Conservation (phyloP, 2,797 vertebrate species). For the Cyprinella venusta region DNA sequence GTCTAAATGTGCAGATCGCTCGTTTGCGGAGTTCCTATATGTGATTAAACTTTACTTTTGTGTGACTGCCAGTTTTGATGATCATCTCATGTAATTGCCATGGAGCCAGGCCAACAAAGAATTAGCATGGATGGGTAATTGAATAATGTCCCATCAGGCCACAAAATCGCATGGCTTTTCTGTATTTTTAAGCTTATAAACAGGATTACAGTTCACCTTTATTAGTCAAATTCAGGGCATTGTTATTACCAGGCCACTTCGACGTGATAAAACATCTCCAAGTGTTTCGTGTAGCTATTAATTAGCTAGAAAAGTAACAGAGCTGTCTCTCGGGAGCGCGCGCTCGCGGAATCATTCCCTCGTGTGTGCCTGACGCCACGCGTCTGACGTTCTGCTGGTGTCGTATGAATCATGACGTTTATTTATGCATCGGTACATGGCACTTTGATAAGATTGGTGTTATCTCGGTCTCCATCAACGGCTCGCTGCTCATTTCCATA, state of each 20-base stretch:
- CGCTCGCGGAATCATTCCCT: not conserved
- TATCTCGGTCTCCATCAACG: slow-evolving; percentile 71
- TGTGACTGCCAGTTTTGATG: slow-evolving; percentile 42
- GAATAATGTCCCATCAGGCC: slow-evolving; percentile 61
- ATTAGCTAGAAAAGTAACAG: slow-evolving; percentile 33
- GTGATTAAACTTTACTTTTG: slow-evolving; percentile 51
- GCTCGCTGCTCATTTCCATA: slow-evolving; percentile 91
- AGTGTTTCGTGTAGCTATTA: not conserved
- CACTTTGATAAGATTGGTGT: slow-evolving; percentile 65
- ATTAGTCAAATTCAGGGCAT: slow-evolving; percentile 39
- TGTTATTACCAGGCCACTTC: not conserved
- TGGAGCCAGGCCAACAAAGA: slow-evolving; percentile 57
- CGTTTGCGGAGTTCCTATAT: slow-evolving; percentile 22
- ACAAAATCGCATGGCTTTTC: slow-evolving; percentile 56
- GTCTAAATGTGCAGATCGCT: not conserved
- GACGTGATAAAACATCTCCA: not conserved
- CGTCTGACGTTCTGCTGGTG: slow-evolving; percentile 58
- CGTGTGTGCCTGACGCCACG: slow-evolving; percentile 30
- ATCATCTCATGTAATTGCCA: slow-evolving; percentile 51
- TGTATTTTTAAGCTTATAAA: slow-evolving; percentile 57
- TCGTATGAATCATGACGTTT: slow-evolving; percentile 65
- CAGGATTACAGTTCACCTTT: slow-evolving; percentile 55
- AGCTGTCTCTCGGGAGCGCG: slow-evolving; percentile 18
- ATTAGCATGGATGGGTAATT: slow-evolving; percentile 61
- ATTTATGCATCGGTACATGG: slow-evolving; percentile 78